phyloP scores from a whole-genome alignment of 2,888 invertebrate genomes.

The Micropterix aruncella region DNA sequence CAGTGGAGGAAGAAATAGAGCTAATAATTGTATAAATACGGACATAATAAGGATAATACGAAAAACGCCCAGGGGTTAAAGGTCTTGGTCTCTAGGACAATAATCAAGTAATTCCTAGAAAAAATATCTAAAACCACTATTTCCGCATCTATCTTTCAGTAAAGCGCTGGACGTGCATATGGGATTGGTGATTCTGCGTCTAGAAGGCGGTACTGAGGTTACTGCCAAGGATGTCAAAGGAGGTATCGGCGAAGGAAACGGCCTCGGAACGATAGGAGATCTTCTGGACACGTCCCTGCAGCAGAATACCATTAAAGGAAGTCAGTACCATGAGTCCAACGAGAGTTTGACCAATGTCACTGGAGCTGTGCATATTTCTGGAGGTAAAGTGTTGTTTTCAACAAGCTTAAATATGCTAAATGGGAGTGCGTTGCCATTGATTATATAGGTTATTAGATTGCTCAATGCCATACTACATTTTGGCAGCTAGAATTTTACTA shows the following conservation, averaged over 20 bases:
- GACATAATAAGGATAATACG: too few relatives aligned
- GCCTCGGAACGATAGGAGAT: conserved; percentile 14
- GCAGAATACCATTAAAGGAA: conserved; percentile 7
- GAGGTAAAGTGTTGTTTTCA: conserved; percentile 10
- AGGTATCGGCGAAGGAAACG: conserved; percentile 16
- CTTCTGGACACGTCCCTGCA: background rate
- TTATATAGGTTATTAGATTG: too few relatives aligned
- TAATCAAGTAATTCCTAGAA: too few relatives aligned
- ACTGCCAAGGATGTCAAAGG: conserved; percentile 36
- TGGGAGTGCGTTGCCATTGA: too few relatives aligned
- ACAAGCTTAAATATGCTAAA: background rate
- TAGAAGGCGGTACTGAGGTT: conserved; percentile 60
- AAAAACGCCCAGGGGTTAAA: too few relatives aligned
- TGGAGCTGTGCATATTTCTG: conserved; percentile 12
- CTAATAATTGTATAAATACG: too few relatives aligned
- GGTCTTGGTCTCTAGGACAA: too few relatives aligned
- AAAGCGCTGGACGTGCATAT: conserved; percentile 91
- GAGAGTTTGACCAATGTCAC: conserved; percentile 10
- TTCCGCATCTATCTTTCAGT: too few relatives aligned
- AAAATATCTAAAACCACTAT: too few relatives aligned
- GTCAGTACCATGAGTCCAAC: conserved; percentile 8
- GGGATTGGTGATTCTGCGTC: conserved; percentile 79
- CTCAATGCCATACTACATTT: too few relatives aligned
- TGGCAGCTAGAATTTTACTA: too few relatives aligned
- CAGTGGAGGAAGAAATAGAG: too few relatives aligned